Evolutionary conservation across 2,113 vertebrate genomes (phyloP).

Genomic region (Spea bombifrons): DNA sequence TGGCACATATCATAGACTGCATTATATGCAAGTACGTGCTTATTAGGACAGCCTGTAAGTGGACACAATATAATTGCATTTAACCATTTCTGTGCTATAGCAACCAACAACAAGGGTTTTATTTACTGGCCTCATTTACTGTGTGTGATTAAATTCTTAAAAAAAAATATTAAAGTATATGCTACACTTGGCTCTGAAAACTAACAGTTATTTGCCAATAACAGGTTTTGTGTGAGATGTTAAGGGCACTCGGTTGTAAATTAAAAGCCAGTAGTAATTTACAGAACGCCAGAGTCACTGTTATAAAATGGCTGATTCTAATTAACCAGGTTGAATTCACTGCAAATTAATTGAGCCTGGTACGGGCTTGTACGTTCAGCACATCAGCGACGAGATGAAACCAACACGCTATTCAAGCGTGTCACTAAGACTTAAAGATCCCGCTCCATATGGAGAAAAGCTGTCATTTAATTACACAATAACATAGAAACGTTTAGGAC

Average conservation of each 20-base stretch:
- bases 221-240: background rate
- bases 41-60: conserved; percentile 33
- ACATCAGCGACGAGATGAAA: background rate
- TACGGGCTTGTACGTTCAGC: background rate
- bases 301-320: background rate
- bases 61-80: conserved; percentile 25
- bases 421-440: too few relatives aligned
- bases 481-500: too few relatives aligned
- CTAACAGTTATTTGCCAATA: background rate
- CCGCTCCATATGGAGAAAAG: too few relatives aligned
- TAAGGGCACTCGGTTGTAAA: background rate
- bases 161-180: background rate
- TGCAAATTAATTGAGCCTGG: background rate
- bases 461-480: too few relatives aligned
- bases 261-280: conserved; percentile 16
- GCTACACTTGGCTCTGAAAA: background rate
- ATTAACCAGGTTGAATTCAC: conserved; percentile 14
- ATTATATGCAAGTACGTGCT: conserved; percentile 33
- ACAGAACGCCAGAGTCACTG: background rate
- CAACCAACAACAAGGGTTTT: background rate
- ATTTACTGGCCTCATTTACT: background rate
- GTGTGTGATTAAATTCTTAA: background rate
- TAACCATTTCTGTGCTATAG: conserved; percentile 20
- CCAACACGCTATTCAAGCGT: background rate
- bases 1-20: conserved; percentile 34